Evolutionary conservation across 2,888 invertebrate species (phyloP).

Genomic region (Therioaphis trifolii): DNA sequence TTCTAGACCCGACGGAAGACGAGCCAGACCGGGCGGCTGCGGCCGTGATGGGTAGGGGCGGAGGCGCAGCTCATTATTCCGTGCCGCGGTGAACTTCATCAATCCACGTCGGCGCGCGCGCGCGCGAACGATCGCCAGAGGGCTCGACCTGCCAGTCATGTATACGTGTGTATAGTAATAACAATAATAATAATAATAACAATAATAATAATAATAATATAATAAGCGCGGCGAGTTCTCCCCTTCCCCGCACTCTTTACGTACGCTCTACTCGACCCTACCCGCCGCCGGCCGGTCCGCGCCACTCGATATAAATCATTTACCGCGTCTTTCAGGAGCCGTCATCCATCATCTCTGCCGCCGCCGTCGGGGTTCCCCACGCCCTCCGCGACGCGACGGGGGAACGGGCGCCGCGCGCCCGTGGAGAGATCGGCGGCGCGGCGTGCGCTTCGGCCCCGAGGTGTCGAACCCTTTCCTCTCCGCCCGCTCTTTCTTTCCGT

Average conservation of each 20-base stretch:
- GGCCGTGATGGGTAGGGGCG: constrained; percentile 72
- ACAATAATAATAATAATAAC: too few relatives aligned
- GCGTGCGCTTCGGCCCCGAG: constrained; percentile 16
- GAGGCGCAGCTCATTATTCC: constrained; percentile 64
- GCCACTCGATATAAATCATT: constrained; percentile 67
- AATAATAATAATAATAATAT: too few relatives aligned
- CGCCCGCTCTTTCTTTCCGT: not conserved
- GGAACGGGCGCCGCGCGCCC: not conserved
- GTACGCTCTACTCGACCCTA: constrained; percentile 60
- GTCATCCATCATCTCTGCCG: constrained; percentile 55
- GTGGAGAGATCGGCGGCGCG: not conserved
- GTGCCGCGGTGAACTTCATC: constrained; percentile 63
- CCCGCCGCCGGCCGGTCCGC: constrained; percentile 58
- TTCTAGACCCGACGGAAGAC: constrained; percentile 69
- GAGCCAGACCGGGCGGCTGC: constrained; percentile 72
- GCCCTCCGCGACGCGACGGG: too few relatives aligned
- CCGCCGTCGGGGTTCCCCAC: not conserved
- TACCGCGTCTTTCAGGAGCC: constrained; percentile 65
- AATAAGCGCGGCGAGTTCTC: not conserved
- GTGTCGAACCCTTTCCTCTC: constrained; percentile 56
- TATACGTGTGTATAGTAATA: not conserved
- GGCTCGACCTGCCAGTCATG: constrained; percentile 55
- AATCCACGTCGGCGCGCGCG: constrained; percentile 64
- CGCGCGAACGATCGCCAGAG: constrained; percentile 53
- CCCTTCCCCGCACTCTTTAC: constrained; percentile 46